Conservation (phyloP, 2,113 vertebrate genomes). For the Gopherus flavomarginatus region DNA sequence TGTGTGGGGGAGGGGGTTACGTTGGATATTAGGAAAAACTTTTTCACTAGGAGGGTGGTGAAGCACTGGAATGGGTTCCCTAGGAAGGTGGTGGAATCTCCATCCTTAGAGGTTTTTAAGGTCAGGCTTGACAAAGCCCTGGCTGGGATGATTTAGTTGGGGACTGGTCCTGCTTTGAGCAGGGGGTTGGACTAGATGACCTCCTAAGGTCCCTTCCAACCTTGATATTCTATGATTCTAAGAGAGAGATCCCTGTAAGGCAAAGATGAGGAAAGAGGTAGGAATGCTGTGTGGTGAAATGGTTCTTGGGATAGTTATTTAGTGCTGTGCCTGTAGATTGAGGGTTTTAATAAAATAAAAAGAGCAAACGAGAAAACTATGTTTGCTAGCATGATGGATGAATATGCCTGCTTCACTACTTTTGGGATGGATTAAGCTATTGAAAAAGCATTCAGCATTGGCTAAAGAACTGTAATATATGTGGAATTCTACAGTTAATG, state of each 20-base stretch:
- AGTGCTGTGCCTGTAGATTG: conserved; percentile 22
- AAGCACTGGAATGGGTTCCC: too few species aligned
- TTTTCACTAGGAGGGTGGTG: too few species aligned
- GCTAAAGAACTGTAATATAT: conserved; percentile 71
- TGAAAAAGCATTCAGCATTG: conserved; percentile 70
- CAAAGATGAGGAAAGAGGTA: not conserved
- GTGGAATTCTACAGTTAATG: conserved; percentile 76
- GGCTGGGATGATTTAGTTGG: too few species aligned
- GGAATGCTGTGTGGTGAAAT: not conserved
- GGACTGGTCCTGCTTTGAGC: too few species aligned
- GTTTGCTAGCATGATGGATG: conserved; percentile 67
- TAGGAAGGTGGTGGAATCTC: too few species aligned
- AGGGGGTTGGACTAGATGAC: too few species aligned
- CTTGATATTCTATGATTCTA: too few species aligned
- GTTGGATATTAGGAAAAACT: too few species aligned
- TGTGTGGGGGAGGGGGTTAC: too few species aligned
- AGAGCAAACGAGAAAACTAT: conserved; percentile 52
- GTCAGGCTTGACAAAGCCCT: too few species aligned
- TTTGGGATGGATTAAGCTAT: conserved; percentile 76
- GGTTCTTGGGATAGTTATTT: conserved; percentile 32
- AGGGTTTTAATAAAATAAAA: conserved; percentile 69
- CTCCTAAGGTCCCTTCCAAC: too few species aligned
- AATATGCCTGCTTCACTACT: conserved; percentile 55
- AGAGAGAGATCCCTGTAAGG: not conserved
- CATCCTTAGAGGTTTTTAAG: too few species aligned